These are phyloP conservation scores for Melinopterus prodromus DNA, from an alignment of 2,888 invertebrate genomes.

Conservation along the genomic window DNA sequence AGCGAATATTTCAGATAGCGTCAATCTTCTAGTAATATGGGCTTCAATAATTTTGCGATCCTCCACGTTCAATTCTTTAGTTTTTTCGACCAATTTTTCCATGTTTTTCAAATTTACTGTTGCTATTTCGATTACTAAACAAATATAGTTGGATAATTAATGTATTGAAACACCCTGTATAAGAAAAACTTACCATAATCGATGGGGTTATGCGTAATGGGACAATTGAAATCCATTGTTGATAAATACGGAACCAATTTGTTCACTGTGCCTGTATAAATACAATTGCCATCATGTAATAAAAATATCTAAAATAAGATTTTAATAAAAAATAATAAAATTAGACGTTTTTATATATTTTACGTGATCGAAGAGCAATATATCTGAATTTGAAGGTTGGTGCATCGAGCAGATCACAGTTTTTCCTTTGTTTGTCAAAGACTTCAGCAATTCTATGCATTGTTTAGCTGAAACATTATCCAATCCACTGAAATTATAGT, in stretches of 20 bases:
- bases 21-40: background rate
- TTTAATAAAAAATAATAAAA: background rate
- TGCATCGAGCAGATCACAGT: constrained; percentile 84
- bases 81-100: background rate
- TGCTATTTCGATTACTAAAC: background rate
- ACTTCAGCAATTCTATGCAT: constrained; percentile 73
- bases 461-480: constrained; percentile 79
- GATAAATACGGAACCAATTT: constrained; percentile 76
- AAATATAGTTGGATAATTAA: background rate
- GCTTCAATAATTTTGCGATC: background rate
- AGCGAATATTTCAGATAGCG: background rate
- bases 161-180: background rate
- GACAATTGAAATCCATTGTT: constrained; percentile 72
- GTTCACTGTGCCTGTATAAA: constrained; percentile 74
- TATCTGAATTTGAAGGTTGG: constrained; percentile 80
- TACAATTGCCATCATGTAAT: constrained; percentile 69
- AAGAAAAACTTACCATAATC: constrained; percentile 65
- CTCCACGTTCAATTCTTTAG: background rate
- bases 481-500: constrained; percentile 65
- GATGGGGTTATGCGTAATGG: constrained; percentile 81
- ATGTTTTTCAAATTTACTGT: background rate
- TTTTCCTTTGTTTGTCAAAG: constrained; percentile 75
- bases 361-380: constrained; percentile 77
- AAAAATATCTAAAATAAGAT: constrained; percentile 55
- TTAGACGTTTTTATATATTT: constrained; percentile 14